Evolutionary conservation across 2,888 invertebrate species (phyloP), one percentile per base, ranked within the genome.

Genomic region (Euclidia mi): DNA sequence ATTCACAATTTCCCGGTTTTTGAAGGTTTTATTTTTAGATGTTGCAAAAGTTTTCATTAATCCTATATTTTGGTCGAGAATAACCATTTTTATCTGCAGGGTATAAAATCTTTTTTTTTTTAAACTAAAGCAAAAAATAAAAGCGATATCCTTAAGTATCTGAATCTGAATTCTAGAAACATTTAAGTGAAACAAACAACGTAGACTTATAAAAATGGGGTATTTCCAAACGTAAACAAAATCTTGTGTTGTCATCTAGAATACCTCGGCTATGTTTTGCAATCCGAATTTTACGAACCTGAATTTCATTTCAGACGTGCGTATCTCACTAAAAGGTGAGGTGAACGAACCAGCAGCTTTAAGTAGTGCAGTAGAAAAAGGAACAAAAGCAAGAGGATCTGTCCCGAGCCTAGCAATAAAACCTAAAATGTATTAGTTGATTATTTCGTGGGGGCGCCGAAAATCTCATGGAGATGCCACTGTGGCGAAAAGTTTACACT

Each of bases 281-380:
- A 69, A 74, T 72, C 67, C 56, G 47, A 43, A 66, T 68, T 78
- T 77, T 71, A 76, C 70, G 59, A 60, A 63, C 60, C 62, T 71
- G 70, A 72, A 76, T 80, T 73, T 77, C 45, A 65, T 73, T 71
- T 56, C 61, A 68, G 55, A 68, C 75, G 75, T 71, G 64, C 64
- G 59, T 66, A 53, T 71, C 61, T 48, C 51, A 58, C 45, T 53
- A 55, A 55, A 52, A 31, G 18, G 29, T 20, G 40, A n/a, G 31
- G 7, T 14, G 9, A 37, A 40, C 28, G 29, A 42, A 43, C 40
- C 35, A 32, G 34, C 11, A 43, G 48, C 44, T 43, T 43, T 37
- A 37, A 51, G 29, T 55, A 38, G 29, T 38, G 20, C 20, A 25
- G 47, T 32, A 29, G 17, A 17, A 48, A 43, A 31, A 32, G n/a